Base-by-base conservation (phyloP, 2,888 invertebrate species). In the Mantis religiosa region DNA sequence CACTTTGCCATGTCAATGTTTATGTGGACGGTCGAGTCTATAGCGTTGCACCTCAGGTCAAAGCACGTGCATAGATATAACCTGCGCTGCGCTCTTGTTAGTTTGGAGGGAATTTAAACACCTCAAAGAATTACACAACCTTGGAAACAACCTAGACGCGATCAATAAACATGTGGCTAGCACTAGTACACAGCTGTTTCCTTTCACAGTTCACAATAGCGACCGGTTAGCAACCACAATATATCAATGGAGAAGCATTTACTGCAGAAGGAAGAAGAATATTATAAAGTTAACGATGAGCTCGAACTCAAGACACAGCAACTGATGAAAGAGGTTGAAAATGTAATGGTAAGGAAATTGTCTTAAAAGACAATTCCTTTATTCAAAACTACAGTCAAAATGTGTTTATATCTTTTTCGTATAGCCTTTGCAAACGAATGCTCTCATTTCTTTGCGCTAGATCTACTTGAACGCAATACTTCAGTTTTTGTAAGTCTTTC, bases 211-310 rank as follows among this genome's bases (percentile, higher is more conserved):
- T 34, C 12, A 41, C 12, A 41, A 12, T 41, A 41, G 41, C 9
- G 41, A 41, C 41, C 41, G 41, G 12, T 41, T 12, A 25, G 54
- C 3, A 71, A 20, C 54, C 6, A 71, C 20, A 0, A n/a, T n/a
- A n/a, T n/a, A 83, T 15, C 30, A 83, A 88, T 88, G 88, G 88
- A 88, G 47, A 88, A 54, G 9, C 83, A 92, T 90, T 91, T 93
- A 89, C 90, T 93, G 41, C 90, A 92, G 90, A 93, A 92, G 91
- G 93, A 93, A 91, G 91, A 92, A 90, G 92, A 93, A 91, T 93
- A 92, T 91, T 91, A 92, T 88, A 92, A 92, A 91, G 92, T 93
- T 91, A 93, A 93, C 91, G 92, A 93, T 90, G 92, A 92, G 91
- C 88, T 93, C 71, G 93, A 93, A 91, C 89, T 91, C 82, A 91